Percentiles rank a stretch among this genome's conserved stretches.
These are phyloP conservation scores for Pherbina coryleti DNA, from an alignment of 2,888 invertebrate genomes.

Conservation along the genomic window DNA sequence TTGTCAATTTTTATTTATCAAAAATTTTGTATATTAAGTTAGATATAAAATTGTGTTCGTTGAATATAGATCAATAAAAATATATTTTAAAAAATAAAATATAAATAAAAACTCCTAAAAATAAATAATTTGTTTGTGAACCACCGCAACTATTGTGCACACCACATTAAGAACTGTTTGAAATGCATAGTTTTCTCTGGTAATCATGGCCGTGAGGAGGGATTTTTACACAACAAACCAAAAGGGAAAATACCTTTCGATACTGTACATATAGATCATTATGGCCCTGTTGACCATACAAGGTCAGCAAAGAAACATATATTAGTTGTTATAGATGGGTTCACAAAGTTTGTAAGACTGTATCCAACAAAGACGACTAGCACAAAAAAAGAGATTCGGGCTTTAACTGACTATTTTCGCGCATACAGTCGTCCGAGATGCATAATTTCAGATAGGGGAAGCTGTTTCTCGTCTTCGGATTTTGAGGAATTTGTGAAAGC, in stretches of 20 bases:
- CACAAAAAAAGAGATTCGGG: background rate
- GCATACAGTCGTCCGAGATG: background rate
- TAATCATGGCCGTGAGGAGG: background rate
- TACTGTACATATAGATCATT: slow-evolving; percentile 23
- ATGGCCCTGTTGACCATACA: slow-evolving; percentile 32
- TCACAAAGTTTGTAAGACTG: slow-evolving; percentile 24
- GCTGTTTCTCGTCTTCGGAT: background rate
- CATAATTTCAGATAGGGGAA: background rate
- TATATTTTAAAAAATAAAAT: too few relatives aligned
- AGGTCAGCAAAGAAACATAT: background rate
- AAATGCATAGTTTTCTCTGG: slow-evolving; percentile 6
- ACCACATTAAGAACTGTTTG: slow-evolving; percentile 2
- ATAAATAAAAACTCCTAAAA: too few relatives aligned
- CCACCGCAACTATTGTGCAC: too few relatives aligned
- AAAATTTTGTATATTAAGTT: too few relatives aligned
- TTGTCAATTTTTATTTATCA: too few relatives aligned
- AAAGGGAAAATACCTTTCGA: slow-evolving; percentile 26
- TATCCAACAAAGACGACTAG: slow-evolving; percentile 22
- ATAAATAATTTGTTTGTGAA: too few relatives aligned
- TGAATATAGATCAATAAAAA: too few relatives aligned
- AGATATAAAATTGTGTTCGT: too few relatives aligned
- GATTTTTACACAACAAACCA: slow-evolving; percentile 24
- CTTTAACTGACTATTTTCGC: background rate
- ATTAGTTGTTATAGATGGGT: slow-evolving; percentile 17
- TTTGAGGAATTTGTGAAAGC: slow-evolving; percentile 12